Percentiles rank a stretch among this genome's conserved stretches.
Conservation (phyloP, 2,888 invertebrate genomes). For the Masnerella sp. region DNA sequence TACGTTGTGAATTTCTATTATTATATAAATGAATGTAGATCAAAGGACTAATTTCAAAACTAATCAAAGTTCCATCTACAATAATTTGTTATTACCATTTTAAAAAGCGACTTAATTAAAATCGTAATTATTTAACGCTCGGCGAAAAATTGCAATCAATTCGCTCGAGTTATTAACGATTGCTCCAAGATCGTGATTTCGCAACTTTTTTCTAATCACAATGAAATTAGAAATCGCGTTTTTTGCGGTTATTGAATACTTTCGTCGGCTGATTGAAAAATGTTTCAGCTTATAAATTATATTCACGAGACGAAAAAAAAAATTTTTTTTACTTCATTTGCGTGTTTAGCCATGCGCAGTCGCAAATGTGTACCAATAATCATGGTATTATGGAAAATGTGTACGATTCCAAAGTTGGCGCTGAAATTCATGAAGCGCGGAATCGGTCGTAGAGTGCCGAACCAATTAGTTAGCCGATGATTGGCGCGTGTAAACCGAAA, state of each 20-base stretch:
- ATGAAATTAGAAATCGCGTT: too few species aligned
- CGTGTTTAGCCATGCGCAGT: conserved; percentile 53
- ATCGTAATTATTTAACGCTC: conserved; percentile 16
- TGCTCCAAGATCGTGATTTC: too few species aligned
- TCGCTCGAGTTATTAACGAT: too few species aligned
- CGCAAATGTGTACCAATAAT: conserved; percentile 65
- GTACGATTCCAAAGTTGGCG: conserved; percentile 64
- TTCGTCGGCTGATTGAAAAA: too few species aligned
- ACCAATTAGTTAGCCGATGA: conserved; percentile 76
- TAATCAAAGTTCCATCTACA: conserved; percentile 52
- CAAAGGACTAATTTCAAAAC: conserved; percentile 48
- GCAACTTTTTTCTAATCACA: too few species aligned
- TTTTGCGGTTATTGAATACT: too few species aligned
- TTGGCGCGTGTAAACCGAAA: conserved; percentile 75
- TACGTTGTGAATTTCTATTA: conserved; percentile 51
- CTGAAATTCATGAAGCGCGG: conserved; percentile 66
- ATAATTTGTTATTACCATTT: too few species aligned
- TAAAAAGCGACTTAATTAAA: too few species aligned
- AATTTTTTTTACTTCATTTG: conserved; percentile 54
- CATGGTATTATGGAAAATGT: conserved; percentile 70
- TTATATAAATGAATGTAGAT: conserved; percentile 48
- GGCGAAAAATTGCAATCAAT: too few species aligned
- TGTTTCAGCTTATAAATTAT: too few species aligned
- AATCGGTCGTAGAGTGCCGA: conserved; percentile 72
- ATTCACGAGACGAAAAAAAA: too few species aligned